Evolutionary conservation across 64 coral and sea anemone species (phyloP).

Genomic region (Stichodactyla helianthus): DNA sequence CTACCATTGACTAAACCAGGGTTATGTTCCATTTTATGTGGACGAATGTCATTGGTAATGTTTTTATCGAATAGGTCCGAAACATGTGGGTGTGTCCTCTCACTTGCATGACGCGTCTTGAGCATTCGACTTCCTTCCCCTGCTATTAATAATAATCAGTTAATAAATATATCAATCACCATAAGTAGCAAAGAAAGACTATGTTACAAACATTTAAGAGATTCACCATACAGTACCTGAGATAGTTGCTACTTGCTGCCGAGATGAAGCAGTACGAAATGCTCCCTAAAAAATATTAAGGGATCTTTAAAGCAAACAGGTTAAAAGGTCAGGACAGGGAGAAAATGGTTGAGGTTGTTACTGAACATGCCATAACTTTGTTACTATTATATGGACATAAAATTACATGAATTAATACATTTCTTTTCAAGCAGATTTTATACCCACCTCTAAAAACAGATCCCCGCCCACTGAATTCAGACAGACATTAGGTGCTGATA

Average conservation of each 20-base stretch:
- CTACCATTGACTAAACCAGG: constrained; percentile 49
- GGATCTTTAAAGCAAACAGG: background rate
- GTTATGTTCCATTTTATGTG: constrained; percentile 38
- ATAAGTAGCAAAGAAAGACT: background rate
- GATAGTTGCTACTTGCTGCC: constrained; percentile 51
- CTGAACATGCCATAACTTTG: too few species aligned
- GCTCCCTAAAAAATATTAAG: background rate
- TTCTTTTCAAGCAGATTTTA: background rate
- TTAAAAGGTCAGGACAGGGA: background rate
- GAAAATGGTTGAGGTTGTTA: too few species aligned
- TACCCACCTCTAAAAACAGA: constrained; percentile 25
- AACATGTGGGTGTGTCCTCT: constrained; percentile 61
- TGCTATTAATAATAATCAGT: constrained; percentile 13
- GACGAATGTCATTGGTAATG: constrained; percentile 48
- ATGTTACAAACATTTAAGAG: background rate
- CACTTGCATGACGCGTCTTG: constrained; percentile 65
- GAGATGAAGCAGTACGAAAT: background rate
- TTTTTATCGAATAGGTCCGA: constrained; percentile 58
- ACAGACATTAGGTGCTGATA: constrained; percentile 90
- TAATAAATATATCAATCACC: background rate
- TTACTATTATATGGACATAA: too few species aligned
- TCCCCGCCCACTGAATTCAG: constrained; percentile 17
- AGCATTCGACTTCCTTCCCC: constrained; percentile 53
- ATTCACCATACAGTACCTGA: constrained; percentile 32
- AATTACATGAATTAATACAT: too few species aligned